phyloP scores from a whole-genome alignment of 2,797 vertebrate genomes.

The Toxotes lorentzi region DNA sequence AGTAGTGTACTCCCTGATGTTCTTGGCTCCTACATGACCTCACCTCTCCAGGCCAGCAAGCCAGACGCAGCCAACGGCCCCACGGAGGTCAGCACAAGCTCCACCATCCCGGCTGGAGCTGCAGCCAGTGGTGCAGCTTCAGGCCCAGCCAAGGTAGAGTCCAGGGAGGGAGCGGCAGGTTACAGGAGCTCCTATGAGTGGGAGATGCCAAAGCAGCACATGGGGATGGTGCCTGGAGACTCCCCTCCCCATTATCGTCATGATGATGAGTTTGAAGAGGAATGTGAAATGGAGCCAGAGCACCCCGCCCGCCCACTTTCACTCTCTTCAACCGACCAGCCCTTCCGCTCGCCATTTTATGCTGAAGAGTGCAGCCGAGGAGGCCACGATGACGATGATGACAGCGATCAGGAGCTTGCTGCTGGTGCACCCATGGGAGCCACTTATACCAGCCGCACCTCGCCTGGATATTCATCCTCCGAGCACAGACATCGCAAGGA shows the following conservation, averaged over 20 bases:
- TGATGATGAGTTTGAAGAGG: constrained; percentile 86
- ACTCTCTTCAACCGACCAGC: constrained; percentile 87
- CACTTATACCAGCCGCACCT: constrained; percentile 75
- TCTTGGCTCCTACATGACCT: constrained; percentile 79
- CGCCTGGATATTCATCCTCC: constrained; percentile 87
- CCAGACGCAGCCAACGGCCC: constrained; percentile 88
- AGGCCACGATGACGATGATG: constrained; percentile 71
- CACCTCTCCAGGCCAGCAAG: constrained; percentile 72
- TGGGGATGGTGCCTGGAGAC: constrained; percentile 82
- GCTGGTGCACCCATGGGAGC: constrained; percentile 70
- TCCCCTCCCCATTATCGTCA: constrained; percentile 86
- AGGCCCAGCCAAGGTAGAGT: constrained; percentile 69
- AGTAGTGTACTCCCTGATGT: constrained; percentile 77
- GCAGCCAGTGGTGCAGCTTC: constrained; percentile 43
- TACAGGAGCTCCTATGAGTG: constrained; percentile 83
- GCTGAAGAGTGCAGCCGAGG: constrained; percentile 78
- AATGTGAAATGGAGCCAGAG: constrained; percentile 85
- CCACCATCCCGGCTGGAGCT: constrained; percentile 64
- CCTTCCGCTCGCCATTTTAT: constrained; percentile 81
- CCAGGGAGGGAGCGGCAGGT: constrained; percentile 76
- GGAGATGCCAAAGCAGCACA: constrained; percentile 82
- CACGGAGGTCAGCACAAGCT: constrained; percentile 85
- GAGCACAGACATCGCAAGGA: constrained; percentile 89
- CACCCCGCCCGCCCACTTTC: constrained; percentile 89
- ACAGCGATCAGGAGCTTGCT: constrained; percentile 77